These are phyloP conservation scores for Apamea sordens DNA, from an alignment of 2,888 invertebrate genomes.

Conservation along the genomic window DNA sequence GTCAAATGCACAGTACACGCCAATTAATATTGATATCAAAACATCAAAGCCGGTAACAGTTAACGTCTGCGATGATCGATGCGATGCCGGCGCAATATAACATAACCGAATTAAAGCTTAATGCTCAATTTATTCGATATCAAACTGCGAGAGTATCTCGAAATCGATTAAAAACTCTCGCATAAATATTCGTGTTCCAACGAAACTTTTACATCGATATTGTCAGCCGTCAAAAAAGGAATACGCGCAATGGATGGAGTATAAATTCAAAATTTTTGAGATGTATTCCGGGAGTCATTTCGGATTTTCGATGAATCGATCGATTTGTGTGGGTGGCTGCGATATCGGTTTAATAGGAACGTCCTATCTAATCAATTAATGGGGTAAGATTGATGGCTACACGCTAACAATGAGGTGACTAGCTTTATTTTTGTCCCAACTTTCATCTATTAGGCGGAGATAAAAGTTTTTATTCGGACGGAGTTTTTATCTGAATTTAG, in stretches of 20 bases:
- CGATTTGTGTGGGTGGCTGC: slow-evolving; percentile 77
- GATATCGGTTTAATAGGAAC: slow-evolving; percentile 79
- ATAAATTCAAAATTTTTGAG: slow-evolving; percentile 38
- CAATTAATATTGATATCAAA: slow-evolving; percentile 81
- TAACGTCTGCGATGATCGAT: slow-evolving; percentile 80
- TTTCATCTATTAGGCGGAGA: slow-evolving; percentile 65
- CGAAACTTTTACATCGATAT: slow-evolving; percentile 28
- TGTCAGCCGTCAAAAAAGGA: slow-evolving; percentile 19
- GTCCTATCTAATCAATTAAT: slow-evolving; percentile 86
- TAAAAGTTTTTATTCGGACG: slow-evolving; percentile 67
- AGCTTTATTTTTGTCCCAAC: slow-evolving; percentile 70
- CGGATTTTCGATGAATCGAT: slow-evolving; percentile 46
- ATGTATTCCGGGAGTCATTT: slow-evolving; percentile 59
- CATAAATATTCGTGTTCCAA: slow-evolving; percentile 31
- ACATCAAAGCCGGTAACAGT: slow-evolving; percentile 79
- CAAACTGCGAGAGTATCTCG: slow-evolving; percentile 29
- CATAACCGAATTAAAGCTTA: slow-evolving; percentile 69
- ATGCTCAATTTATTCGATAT: slow-evolving; percentile 69
- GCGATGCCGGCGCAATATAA: slow-evolving; percentile 72
- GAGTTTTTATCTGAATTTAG: slow-evolving; percentile 58
- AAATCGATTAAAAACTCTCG: slow-evolving; percentile 22
- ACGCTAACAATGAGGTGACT: slow-evolving; percentile 78
- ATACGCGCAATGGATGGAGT: slow-evolving; percentile 31
- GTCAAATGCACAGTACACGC: slow-evolving; percentile 71
- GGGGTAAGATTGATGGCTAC: slow-evolving; percentile 84